These are phyloP conservation scores for Clitarchus hookeri DNA, from an alignment of 2,888 invertebrate genomes.

Conservation along the genomic window DNA sequence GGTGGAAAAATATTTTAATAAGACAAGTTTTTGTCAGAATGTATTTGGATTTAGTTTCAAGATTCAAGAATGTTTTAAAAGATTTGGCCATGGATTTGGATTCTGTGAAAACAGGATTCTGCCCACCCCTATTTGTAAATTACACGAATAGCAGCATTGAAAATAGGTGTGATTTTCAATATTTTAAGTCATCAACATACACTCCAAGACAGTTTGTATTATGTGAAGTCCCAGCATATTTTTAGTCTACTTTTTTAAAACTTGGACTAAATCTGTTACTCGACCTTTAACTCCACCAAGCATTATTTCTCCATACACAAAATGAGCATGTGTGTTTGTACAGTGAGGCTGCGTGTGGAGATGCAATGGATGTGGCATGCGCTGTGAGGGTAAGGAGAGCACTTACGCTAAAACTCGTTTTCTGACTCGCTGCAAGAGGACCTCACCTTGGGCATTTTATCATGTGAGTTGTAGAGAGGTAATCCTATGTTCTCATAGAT, in stretches of 20 bases:
- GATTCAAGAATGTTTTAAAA: too few relatives aligned
- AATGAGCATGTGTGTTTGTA: background rate
- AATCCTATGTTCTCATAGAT: slow-evolving; percentile 32
- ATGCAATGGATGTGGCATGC: background rate
- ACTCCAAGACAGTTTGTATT: background rate
- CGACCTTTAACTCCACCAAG: background rate
- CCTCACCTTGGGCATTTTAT: slow-evolving; percentile 33
- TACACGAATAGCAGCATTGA: too few relatives aligned
- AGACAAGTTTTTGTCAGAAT: too few relatives aligned
- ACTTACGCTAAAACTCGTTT: slow-evolving; percentile 33
- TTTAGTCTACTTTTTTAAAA: background rate
- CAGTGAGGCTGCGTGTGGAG: background rate
- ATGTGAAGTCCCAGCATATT: background rate
- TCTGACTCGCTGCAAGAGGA: slow-evolving; percentile 32
- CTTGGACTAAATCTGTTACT: background rate
- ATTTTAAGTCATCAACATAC: background rate
- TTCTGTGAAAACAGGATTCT: too few relatives aligned
- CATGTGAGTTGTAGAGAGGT: slow-evolving; percentile 19
- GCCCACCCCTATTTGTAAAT: too few relatives aligned
- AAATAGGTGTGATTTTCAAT: too few relatives aligned
- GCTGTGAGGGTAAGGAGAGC: background rate
- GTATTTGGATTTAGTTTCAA: too few relatives aligned
- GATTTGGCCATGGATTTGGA: too few relatives aligned
- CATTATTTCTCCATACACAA: background rate
- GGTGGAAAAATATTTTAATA: too few relatives aligned